phyloP scores from a whole-genome alignment of 2,888 invertebrate species.

The Poecilobothrus nobilitatus region DNA sequence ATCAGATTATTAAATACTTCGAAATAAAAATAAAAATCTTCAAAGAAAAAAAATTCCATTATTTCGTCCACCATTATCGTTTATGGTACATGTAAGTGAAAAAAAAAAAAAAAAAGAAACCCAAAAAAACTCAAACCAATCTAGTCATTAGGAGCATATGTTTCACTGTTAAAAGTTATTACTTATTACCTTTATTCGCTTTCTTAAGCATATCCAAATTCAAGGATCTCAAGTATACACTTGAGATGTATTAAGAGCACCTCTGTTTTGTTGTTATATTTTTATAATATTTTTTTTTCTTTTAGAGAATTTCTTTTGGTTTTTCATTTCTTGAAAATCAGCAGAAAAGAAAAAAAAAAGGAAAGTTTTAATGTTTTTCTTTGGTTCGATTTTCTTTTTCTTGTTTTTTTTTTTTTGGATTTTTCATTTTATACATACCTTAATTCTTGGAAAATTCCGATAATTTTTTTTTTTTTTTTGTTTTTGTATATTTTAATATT shows the following conservation, averaged over 20 bases:
- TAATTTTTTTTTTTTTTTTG: neutral
- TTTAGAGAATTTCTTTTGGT: no score
- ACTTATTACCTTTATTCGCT: neutral
- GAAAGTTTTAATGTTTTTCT: no score
- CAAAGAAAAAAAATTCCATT: no score
- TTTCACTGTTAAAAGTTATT: neutral
- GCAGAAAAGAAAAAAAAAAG: neutral
- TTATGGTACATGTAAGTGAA: neutral
- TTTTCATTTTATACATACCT: neutral
- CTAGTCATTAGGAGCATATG: neutral
- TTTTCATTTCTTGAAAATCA: neutral
- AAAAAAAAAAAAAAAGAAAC: neutral
- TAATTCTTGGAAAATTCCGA: neutral
- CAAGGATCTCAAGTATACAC: neutral
- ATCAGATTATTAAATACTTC: no score
- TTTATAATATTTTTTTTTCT: no score
- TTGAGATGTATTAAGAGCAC: neutral
- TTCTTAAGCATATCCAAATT: neutral
- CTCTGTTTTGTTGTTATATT: neutral
- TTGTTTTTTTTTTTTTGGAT: no score
- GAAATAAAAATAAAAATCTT: no score
- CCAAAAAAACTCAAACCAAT: neutral
- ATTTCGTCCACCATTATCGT: neutral
- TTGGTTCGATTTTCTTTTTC: no score
- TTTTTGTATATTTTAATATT: no score